Percentiles rank a stretch among this genome's conserved stretches.
These are phyloP conservation scores for Arremon brunneinucha DNA, from an alignment of 2,797 vertebrate species.

Conservation along the genomic window DNA sequence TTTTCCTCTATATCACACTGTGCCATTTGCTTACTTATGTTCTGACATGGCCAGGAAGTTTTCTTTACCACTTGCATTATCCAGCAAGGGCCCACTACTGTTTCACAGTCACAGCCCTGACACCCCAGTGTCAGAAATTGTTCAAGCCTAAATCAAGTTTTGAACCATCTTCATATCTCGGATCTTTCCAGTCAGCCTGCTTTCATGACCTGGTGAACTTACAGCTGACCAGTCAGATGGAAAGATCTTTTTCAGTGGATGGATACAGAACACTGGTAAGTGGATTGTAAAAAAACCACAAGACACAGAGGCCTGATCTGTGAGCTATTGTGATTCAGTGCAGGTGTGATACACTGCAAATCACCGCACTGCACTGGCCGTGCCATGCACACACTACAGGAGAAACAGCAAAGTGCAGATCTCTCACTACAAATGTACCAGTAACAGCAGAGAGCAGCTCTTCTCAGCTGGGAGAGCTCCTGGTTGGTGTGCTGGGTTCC, in stretches of 20 bases:
- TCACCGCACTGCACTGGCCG: not conserved
- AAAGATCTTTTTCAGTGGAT: not conserved
- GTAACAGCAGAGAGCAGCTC: not conserved
- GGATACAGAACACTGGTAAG: not conserved
- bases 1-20: not conserved
- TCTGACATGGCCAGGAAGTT: not conserved
- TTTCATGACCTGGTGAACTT: not conserved
- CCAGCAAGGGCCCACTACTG: not conserved
- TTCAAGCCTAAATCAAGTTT: not conserved
- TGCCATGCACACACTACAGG: not conserved
- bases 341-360: not conserved
- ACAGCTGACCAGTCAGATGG: not conserved
- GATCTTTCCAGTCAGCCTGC: not conserved
- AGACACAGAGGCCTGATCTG: accelerated
- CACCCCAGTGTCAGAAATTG: not conserved
- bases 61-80: not conserved
- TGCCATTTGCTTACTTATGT: not conserved
- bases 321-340: not conserved
- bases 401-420: not conserved
- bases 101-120: not conserved
- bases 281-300: not conserved
- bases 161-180: not conserved
- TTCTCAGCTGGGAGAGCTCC: not conserved
- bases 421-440: not conserved
- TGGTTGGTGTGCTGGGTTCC: not conserved